Evolutionary conservation across 2,888 invertebrate species (phyloP), one percentile per base, ranked within the genome.

Genomic region (Eupithecia subumbrata): DNA sequence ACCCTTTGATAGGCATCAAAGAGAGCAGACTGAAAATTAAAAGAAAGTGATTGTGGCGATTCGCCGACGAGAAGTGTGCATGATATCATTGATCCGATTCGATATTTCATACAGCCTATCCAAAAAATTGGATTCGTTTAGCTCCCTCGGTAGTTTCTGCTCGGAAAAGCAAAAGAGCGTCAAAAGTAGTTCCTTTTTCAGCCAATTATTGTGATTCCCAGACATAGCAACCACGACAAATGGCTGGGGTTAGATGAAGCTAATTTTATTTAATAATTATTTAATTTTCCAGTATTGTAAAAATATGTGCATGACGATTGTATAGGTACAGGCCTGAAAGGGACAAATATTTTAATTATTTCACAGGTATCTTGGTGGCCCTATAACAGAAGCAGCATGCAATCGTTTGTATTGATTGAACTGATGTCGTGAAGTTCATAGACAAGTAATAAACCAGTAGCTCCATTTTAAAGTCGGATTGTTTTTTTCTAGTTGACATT

Each of bases 341-440:
- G n/a, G 48, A n/a, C 48, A 7, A 18, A 0, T n/a, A 8, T n/a
- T 48, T 48, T 18, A 48, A 1, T n/a, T 48, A 56, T 56, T 22
- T 56, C 14, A 25, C 60, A 60, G 60, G 5, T 60, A 60, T 14
- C 12, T 60, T 25, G 12, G 60, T 60, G 14, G 25, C 3, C 12
- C 60, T 60, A 14, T 60, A 60, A 78, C 80, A 78, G 79, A 76
- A 78, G 79, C 75, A 76, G 63, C 74, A 78, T 71, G 74, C 71
- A 73, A 78, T 77, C 67, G 60, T 30, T 45, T 48, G 73, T 48
- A 76, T 76, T 78, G 79, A 78, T 40, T 25, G 60, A 60, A 60
- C 14, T 14, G 60, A 60, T 60, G 30, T 73, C 70, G 66, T 73
- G 60, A 40, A 43, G 67, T 64, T 66, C 25, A 5, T 71, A 67